phyloP scores from a whole-genome alignment of 2,797 vertebrate species.

The Sebastes taczanowskii region DNA sequence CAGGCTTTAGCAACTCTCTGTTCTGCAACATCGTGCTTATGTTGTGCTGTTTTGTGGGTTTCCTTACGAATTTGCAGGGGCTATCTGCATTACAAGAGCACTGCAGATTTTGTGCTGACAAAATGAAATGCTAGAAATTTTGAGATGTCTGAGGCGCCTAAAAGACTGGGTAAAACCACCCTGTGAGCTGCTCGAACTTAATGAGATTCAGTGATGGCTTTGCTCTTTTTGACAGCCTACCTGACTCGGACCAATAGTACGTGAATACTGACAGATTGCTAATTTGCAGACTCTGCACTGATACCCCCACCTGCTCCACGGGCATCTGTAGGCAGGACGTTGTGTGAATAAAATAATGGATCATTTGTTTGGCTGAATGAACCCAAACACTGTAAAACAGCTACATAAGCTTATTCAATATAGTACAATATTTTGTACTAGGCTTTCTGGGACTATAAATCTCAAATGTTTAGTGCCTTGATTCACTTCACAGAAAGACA shows the following conservation, averaged over 20 bases:
- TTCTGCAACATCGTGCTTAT: not conserved
- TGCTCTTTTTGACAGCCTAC: constrained; percentile 17
- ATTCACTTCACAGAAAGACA: not conserved
- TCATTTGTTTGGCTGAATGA: not conserved
- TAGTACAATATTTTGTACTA: not conserved
- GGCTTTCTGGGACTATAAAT: not conserved
- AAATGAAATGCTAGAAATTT: constrained; percentile 49
- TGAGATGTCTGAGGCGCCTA: constrained; percentile 18
- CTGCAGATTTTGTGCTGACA: constrained; percentile 56
- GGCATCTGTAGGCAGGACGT: not conserved
- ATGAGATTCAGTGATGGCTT: constrained; percentile 41
- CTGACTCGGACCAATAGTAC: not conserved
- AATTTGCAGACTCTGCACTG: constrained; percentile 18
- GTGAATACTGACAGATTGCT: constrained; percentile 12
- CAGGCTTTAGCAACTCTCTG: not conserved
- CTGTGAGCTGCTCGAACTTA: constrained; percentile 15
- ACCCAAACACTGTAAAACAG: not conserved
- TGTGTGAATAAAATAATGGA: not conserved
- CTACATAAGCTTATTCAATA: not conserved
- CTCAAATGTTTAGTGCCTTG: not conserved
- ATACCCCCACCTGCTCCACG: not conserved
- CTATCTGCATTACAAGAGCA: constrained; percentile 40
- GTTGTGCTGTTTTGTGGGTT: constrained; percentile 15
- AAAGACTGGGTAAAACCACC: constrained; percentile 9
- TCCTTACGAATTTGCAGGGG: constrained; percentile 19